A percentile compares a stretch with the other conserved stretches of the same genome.
Evolutionary conservation across 2,113 vertebrate genomes (phyloP).

Genomic region (Heterotilapia buettikoferi): DNA sequence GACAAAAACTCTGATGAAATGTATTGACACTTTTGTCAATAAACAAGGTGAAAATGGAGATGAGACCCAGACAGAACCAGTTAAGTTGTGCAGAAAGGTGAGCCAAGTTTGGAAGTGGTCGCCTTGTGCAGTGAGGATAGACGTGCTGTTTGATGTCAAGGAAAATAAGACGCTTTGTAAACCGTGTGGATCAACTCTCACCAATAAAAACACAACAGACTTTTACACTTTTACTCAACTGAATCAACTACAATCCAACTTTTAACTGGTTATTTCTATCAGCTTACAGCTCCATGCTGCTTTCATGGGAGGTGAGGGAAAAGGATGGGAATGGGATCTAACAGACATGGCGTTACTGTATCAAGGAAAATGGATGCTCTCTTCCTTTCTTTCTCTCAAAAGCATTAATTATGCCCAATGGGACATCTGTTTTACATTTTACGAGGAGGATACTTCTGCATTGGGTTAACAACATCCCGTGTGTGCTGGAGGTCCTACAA

Average conservation of each 20-base stretch:
- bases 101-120: not conserved
- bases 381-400: not conserved
- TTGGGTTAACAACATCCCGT: not conserved
- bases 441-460: not conserved
- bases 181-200: rapidly evolving
- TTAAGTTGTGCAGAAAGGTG: not conserved
- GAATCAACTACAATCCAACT: not conserved
- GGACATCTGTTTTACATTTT: not conserved
- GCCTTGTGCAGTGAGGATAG: not conserved
- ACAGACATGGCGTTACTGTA: too few species aligned
- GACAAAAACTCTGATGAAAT: not conserved
- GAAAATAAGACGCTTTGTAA: not conserved
- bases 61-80: not conserved
- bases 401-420: not conserved
- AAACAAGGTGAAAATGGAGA: not conserved
- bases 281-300: not conserved
- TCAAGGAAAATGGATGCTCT: not conserved
- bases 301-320: not conserved
- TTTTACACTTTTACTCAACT: not conserved
- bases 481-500: not conserved
- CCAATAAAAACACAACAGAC: not conserved
- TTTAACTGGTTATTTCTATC: not conserved
- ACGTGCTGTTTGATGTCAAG: not conserved
- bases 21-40: not conserved
- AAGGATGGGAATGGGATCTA: not conserved